Base-by-base conservation (phyloP, 2,113 vertebrate species). In the Myrmecophaga tridactyla region DNA sequence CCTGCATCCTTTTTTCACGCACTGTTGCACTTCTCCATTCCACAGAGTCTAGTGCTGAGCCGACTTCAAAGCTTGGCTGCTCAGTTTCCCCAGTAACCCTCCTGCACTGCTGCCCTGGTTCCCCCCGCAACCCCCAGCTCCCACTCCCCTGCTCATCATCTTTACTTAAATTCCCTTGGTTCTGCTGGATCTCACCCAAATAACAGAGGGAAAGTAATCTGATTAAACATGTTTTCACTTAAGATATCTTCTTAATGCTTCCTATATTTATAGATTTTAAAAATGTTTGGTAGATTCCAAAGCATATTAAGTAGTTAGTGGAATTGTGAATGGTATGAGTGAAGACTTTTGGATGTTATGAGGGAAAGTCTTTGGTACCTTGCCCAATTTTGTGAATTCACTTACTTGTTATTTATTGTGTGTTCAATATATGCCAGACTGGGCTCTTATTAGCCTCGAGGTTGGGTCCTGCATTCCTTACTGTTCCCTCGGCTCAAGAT, bases 91-190 rank as follows among this genome's bases (percentile, higher is more conserved):
- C 36, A 5, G 53, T 12, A 43, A 11, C 56, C 67, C 4, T n/a
- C n/a, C 2, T 77, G 41, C 15, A 9, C 17, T 14, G 63, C 48
- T 31, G 2, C 21, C 72, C 41, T 29, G 67, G 34, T 46, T n/a
- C 15, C n/a, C 13, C 41, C n/a, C 7, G 4, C 9, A 25, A 11
- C 1, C 9, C 34, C 1, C 6, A 17, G 27, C 65, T 18, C 34
- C 13, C 1, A 11, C 25, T 39, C 36, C 29, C 23, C 65, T 46
- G 25, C 69, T 17, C 13, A 17, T 51, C 51, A 46, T 36, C 25
- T 34, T 36, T 89, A 46, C 58, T 75, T 31, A 60, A 58, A 2
- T 56, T 31, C 48, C 36, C 23, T 43, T 75, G 12, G 20, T 67
- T 29, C 88, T 67, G 29, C 65, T 78, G 13, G 25, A 36, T 43